Evolutionary conservation across 2,797 vertebrate species (phyloP).

Genomic region (Chrysocyon brachyurus): DNA sequence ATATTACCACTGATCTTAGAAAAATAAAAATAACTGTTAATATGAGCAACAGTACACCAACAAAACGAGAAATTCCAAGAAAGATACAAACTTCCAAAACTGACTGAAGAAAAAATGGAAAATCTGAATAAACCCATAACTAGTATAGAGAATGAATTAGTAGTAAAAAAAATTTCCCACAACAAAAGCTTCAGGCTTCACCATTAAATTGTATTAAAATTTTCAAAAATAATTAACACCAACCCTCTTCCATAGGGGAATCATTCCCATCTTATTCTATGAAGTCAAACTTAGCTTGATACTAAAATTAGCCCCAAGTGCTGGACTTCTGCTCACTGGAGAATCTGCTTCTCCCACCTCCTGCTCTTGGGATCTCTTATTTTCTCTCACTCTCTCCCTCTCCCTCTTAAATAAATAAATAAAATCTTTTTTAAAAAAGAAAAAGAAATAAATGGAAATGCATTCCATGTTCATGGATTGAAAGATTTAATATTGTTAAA

Average conservation of each 20-base stretch:
- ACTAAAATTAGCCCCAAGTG: background rate
- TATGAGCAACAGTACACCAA: background rate
- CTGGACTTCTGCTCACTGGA: too few species aligned
- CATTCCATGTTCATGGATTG: background rate
- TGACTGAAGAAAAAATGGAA: slow-evolving; percentile 6
- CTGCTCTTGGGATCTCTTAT: too few species aligned
- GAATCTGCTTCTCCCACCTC: too few species aligned
- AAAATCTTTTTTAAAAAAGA: background rate
- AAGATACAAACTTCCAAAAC: background rate
- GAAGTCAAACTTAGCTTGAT: background rate
- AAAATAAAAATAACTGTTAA: slow-evolving; percentile 28
- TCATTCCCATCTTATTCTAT: background rate
- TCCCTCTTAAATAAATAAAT: too few species aligned
- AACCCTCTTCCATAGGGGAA: background rate
- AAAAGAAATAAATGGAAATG: background rate
- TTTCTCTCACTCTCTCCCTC: too few species aligned
- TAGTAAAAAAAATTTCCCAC: background rate
- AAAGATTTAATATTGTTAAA: background rate
- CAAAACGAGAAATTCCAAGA: background rate
- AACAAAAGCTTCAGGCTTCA: background rate
- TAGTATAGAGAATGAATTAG: background rate
- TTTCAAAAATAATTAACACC: background rate
- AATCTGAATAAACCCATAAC: background rate
- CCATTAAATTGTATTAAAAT: background rate
- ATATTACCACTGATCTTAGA: background rate